Conservation (phyloP, 2,888 invertebrate genomes). For the Eupithecia abbreviata region DNA sequence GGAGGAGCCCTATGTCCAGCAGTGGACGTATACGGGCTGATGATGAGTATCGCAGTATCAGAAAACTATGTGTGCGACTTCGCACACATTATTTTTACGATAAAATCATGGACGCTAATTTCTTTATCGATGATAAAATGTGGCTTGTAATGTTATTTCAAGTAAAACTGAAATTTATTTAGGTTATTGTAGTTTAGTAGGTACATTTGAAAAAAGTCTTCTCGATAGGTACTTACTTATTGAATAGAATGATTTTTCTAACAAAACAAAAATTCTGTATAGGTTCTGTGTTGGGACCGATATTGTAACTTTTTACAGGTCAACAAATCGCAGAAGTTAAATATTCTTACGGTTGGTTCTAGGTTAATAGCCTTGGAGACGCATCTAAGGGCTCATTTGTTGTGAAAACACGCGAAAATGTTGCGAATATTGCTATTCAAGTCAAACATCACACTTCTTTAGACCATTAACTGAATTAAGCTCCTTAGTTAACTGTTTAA, state of each 20-base stretch:
- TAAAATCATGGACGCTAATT: too few relatives aligned
- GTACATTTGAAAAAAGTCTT: too few relatives aligned
- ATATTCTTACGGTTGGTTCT: neutral
- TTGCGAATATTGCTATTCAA: conserved; percentile 7
- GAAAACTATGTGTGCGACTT: too few relatives aligned
- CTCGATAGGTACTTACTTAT: too few relatives aligned
- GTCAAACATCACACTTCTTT: conserved; percentile 22
- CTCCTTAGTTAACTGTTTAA: conserved; percentile 13
- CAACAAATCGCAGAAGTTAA: neutral
- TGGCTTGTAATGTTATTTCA: too few relatives aligned
- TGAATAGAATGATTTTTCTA: neutral
- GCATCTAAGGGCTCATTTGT: neutral
- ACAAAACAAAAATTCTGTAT: neutral
- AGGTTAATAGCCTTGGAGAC: neutral
- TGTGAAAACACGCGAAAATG: neutral
- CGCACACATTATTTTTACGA: too few relatives aligned
- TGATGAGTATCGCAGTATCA: too few relatives aligned
- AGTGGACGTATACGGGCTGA: too few relatives aligned
- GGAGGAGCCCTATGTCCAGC: too few relatives aligned
- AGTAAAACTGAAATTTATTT: too few relatives aligned
- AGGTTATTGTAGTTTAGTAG: too few relatives aligned
- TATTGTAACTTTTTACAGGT: neutral
- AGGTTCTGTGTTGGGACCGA: neutral
- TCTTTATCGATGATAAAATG: too few relatives aligned
- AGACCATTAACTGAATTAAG: conserved; percentile 13